Base-by-base conservation (phyloP, 2,888 invertebrate genomes). In the Gerris lacustris region DNA sequence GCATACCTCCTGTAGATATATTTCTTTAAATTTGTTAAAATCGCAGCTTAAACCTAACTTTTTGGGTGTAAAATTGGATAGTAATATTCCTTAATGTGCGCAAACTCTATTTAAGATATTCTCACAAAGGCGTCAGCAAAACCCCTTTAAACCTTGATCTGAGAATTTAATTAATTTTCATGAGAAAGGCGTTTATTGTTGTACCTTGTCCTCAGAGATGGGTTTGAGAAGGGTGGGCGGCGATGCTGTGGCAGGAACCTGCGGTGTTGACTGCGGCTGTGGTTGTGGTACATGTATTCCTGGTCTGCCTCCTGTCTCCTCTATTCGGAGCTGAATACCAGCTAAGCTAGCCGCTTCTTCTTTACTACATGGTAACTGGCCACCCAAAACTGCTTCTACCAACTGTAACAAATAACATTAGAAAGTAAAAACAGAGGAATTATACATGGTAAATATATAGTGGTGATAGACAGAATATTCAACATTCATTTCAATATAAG, bases 341-440 rank as follows among this genome's bases (percentile, higher is more conserved):
- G 87, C 87, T 72, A 87, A 79, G 7, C 84, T 82, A 1, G 86
- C 85, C 0, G 86, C 86, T 75, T 87, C 86, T 74, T 86, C 86
- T 76, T 85, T 85, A 71, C 84, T 83, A 79, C 86, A 86, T 4
- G 86, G 86, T 72, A 87, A 78, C 63, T 83, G 83, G 4, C 87
- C 87, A 63, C 82, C 81, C 71, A 85, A 82, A 67, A 87, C 83
- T 77, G 85, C 79, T 73, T 84, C 82, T 79, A 86, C 83, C 76
- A 86, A 80, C 86, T 87, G 80, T 66, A 79, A 79, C 73, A 74
- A 17, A 55, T 63, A 63, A 64, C 31, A 31, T 31, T 31, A 31
- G 31, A 44, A 62, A 62, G 31, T 31, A 31, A 31, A 31, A 31
- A 31, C 31, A 31, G 31, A 31, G 31, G 31, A 31, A 31, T 31